Percentiles rank a stretch among this genome's conserved stretches.
Evolutionary conservation across 1,140 invertebrate genomes (phyloP).

Genomic region (Polypedilum vanderplanki): DNA sequence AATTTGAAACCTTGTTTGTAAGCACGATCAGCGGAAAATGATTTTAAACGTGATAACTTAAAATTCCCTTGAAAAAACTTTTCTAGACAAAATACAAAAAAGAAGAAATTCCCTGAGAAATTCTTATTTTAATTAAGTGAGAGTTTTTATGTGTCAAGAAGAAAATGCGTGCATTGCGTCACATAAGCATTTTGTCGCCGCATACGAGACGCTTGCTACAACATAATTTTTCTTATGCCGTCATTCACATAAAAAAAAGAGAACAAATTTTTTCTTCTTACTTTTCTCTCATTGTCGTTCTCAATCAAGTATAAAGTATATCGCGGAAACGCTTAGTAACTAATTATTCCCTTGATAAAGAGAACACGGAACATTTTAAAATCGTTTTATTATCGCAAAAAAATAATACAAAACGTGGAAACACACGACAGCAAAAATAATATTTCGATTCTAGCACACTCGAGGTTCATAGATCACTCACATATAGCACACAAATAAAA

Average conservation of each 20-base stretch:
- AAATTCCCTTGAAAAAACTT: too few relatives aligned
- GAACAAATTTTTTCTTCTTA: background rate
- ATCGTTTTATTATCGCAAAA: too few relatives aligned
- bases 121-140: too few relatives aligned
- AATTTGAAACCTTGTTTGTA: background rate
- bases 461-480: background rate
- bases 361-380: too few relatives aligned
- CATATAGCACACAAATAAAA: background rate
- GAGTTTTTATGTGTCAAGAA: too few relatives aligned
- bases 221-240: background rate
- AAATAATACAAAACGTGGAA: too few relatives aligned
- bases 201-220: background rate
- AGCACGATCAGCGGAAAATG: background rate
- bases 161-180: slow-evolving; percentile 3
- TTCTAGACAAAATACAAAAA: too few relatives aligned
- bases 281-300: background rate
- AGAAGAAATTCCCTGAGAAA: too few relatives aligned
- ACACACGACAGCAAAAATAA: too few relatives aligned
- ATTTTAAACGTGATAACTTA: too few relatives aligned
- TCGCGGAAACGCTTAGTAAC: too few relatives aligned
- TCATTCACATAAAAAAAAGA: background rate
- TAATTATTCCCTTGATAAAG: background rate
- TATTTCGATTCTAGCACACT: too few relatives aligned
- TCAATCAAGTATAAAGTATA: background rate
- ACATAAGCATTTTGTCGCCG: background rate